Base-by-base conservation (phyloP, 92 coral and sea anemone species). In the Porites cylindrica region DNA sequence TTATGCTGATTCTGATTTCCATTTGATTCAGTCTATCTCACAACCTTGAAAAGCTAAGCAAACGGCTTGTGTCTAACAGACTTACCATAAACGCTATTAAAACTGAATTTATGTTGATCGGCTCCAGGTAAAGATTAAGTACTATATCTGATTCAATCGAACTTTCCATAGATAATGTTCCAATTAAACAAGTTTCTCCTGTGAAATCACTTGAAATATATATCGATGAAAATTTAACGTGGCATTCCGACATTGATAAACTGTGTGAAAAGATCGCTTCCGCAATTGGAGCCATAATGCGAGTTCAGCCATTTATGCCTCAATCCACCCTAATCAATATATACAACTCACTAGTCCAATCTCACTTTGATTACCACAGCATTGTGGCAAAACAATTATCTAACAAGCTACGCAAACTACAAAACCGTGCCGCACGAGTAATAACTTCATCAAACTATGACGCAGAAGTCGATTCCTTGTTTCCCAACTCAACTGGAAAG, bases 241-340 rank as follows among this genome's bases (percentile, higher is more conserved):
- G 71, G 70, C 68, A 32, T 32, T 64, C 68, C 19, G 8, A 78
- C 68, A 54, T 78, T 59, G 67, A 13, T 67, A 78, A 78, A 78
- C 66, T 78, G 29, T 78, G 70, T 78, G 59, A 43, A 19, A 78
- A 78, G 1, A 53, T 59, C 47, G 69, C 82, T 78, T 78, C 82
- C 2, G 51, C 29, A 6, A 78, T 23, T 76, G 80, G 17, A 53
- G 80, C 63, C 23, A 0, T 76, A 43, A 76, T 52, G 80, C 80
- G 80, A 53, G 63, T 43, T 47, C 1, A 14, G 65, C 65, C 80
- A 62, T 76, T 76, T 76, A 38, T 43, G 65, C 23, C 60, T 43
- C 64, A 76, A 20, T 23, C 80, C 61, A 20, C 7, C 63, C 61
- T 29, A 29, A 29, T 76, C 29, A 56, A 47, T 53, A 76, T 76